Base-by-base conservation (phyloP, 1,140 invertebrate species). In the Octopus sinensis region DNA sequence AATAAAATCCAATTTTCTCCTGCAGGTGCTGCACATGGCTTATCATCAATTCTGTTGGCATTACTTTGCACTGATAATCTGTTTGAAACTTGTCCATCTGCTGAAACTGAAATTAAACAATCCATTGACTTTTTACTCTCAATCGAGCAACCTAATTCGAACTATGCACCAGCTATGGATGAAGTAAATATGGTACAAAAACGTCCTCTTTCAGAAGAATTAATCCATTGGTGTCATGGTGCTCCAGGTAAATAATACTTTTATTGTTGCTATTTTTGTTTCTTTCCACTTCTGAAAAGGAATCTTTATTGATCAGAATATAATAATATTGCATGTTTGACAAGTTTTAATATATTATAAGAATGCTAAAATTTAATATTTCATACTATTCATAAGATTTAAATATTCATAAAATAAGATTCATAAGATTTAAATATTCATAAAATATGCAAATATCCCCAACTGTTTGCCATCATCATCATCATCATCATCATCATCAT, bases 221-320 rank as follows among this genome's bases (percentile, higher is more conserved):
- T 96, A 4, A 93, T 96, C 5, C 96, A 97, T 87, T 96, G 95
- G 95, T 97, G 96, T 91, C 95, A 96, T 90, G 96, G 96, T 3
- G 95, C 95, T 54, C 94, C 95, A 76, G 93, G 92, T 93, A 87
- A 79, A 43, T 43, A 43, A 43, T 0, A 43, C 30, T 43, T 43
- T 43, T 0, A 43, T 43, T 43, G 30, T 43, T 43, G 30, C 30
- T 43, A 43, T 43, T 43, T 43, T 43, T 0, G 30, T 43, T 43
- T 43, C 30, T 43, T 43, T 43, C 30, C 30, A 43, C 30, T 43
- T 43, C 3, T 43, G 30, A 43, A 43, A 43, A 43, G 30, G 30
- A 43, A 43, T 43, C 23, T 23, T 23, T 23, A 23, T 23, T 0
- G 23, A 23, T 23, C 23, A 23, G 23, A 23, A 23, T 23, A 23